Percentiles rank a stretch among this genome's conserved stretches.
phyloP scores from a whole-genome alignment of 2,797 vertebrate species.

The Centroberyx gerrardi region DNA sequence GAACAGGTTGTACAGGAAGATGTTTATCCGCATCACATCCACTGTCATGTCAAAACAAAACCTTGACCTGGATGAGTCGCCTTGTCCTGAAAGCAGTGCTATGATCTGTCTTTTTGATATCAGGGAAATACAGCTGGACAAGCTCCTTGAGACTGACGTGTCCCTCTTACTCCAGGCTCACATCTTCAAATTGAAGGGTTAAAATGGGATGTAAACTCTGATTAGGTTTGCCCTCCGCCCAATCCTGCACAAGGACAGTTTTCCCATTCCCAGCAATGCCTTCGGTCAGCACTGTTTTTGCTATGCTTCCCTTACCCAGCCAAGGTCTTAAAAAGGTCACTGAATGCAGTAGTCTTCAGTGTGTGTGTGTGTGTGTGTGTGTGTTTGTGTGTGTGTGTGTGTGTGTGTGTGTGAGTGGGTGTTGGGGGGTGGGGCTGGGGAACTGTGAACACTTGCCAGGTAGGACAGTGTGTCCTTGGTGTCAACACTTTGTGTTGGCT shows the following conservation, averaged over 20 bases:
- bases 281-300: slow-evolving; percentile 53
- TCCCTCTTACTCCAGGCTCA: background rate
- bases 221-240: background rate
- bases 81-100: too few species aligned
- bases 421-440: slow-evolving; percentile 22
- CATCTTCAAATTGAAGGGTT: background rate
- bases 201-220: background rate
- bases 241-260: slow-evolving; percentile 27
- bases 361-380: slow-evolving; percentile 7
- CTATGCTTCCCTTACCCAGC: background rate
- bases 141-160: too few species aligned
- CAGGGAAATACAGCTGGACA: background rate
- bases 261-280: slow-evolving; percentile 14
- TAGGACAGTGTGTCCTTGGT: slow-evolving; percentile 28
- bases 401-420: background rate
- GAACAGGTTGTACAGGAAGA: too few species aligned
- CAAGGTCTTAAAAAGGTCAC: slow-evolving; percentile 42
- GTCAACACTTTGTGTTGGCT: background rate
- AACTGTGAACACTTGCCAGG: slow-evolving; percentile 22
- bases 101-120: too few species aligned
- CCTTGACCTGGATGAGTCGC: background rate
- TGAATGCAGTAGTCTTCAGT: slow-evolving; percentile 9
- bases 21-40: too few species aligned
- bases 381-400: background rate
- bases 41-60: background rate